Base-by-base conservation (phyloP, 1,140 invertebrate genomes). In the Cephus cinctus region DNA sequence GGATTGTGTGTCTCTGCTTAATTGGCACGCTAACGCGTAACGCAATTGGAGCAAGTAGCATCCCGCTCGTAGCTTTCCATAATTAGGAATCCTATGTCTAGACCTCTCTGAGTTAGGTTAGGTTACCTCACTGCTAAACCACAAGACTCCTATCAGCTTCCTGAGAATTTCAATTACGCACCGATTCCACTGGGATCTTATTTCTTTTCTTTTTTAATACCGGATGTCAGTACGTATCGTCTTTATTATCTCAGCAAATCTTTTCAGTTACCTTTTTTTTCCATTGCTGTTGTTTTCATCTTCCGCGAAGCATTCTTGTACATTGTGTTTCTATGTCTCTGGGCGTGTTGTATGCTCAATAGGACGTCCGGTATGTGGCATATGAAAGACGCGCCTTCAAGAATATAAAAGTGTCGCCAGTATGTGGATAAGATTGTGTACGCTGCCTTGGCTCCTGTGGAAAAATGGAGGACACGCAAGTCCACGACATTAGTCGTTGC, bases 31-130 rank as follows among this genome's bases (percentile, higher is more conserved):
- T 41, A 30, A 54, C 49, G 59, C 51, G 59, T 41, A 30, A 54
- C 49, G 59, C 51, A 61, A 61, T 51, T 58, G 54, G 56, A 54
- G 56, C 59, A 59, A 47, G 40, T 43, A 54, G 48, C 25, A 42
- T 43, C 21, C 38, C 43, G 21, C 41, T 40, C 40, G 34, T 40
- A 41, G 31, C 44, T 52, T 46, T 47, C 43, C 52, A 47, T 39
- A 32, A 36, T 50, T n/a, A n/a, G n/a, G n/a, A n/a, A n/a, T n/a
- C n/a, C n/a, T n/a, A n/a, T n/a, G n/a, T n/a, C n/a, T n/a, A n/a
- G n/a, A n/a, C n/a, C n/a, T n/a, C n/a, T n/a, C n/a, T n/a, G n/a
- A n/a, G n/a, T n/a, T n/a, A n/a, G n/a, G n/a, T n/a, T n/a, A n/a
- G n/a, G n/a, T n/a, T n/a, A n/a, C n/a, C n/a, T n/a, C n/a, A n/a